Conservation (phyloP, 2,113 vertebrate species). For the Entelurus aequoreus region DNA sequence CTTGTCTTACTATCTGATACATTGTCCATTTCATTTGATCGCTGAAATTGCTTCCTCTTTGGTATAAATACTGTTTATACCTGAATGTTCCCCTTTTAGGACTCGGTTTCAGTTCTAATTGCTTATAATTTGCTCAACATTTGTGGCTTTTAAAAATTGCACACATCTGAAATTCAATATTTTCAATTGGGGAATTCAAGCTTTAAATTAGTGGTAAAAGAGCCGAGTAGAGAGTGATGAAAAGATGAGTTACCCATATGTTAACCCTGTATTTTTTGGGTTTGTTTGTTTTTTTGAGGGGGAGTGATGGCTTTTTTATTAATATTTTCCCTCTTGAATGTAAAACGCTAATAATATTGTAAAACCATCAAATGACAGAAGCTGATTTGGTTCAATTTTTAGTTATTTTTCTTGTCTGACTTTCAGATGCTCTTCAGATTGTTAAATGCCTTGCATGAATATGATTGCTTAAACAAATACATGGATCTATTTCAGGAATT, state of each 20-base stretch:
- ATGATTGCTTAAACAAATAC: background rate
- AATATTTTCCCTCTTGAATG: conserved; percentile 6
- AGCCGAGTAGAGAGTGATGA: conserved; percentile 3
- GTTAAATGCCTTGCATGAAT: background rate
- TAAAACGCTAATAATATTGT: background rate
- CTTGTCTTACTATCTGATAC: conserved; percentile 9
- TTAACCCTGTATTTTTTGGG: conserved; percentile 10
- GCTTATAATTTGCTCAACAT: conserved; percentile 15
- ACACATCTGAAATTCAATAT: conserved; percentile 14
- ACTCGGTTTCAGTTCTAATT: background rate
- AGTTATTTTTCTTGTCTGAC: background rate
- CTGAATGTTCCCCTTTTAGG: background rate
- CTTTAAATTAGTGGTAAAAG: conserved; percentile 19
- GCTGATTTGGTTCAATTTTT: background rate
- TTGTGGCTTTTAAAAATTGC: conserved; percentile 1
- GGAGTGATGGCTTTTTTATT: conserved; percentile 5
- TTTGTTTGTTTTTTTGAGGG: too few species aligned
- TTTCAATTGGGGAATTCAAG: conserved; percentile 20
- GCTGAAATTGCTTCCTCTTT: background rate
- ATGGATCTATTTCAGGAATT: background rate
- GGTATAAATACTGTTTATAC: conserved; percentile 10
- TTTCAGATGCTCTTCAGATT: background rate
- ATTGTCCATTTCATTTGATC: conserved; percentile 2
- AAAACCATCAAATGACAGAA: background rate
- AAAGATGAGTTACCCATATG: conserved; percentile 41